These are phyloP conservation scores for Ceraclea dissimilis DNA, from an alignment of 2,888 invertebrate species.

Conservation along the genomic window DNA sequence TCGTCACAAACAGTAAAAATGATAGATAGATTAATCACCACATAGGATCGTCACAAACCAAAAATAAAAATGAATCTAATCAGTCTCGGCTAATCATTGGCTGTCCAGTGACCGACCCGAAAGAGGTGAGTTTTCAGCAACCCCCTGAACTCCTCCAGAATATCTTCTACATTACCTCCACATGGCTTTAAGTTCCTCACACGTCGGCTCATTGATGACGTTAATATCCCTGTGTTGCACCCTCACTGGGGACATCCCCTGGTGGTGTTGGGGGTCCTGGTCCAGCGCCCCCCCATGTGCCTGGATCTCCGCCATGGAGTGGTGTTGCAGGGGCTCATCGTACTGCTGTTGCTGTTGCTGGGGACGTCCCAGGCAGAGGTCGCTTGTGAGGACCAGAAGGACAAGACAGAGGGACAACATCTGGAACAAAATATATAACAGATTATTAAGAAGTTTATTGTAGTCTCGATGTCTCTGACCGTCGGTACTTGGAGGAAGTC, in stretches of 20 bases:
- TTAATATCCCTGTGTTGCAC: constrained; percentile 37
- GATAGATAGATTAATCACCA: too few species aligned
- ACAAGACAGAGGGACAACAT: constrained; percentile 12
- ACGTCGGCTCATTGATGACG: constrained; percentile 65
- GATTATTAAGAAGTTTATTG: background rate
- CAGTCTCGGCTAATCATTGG: too few species aligned
- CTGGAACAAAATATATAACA: constrained; percentile 1
- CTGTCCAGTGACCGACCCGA: too few species aligned
- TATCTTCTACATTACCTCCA: constrained; percentile 58
- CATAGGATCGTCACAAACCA: too few species aligned
- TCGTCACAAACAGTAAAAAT: too few species aligned
- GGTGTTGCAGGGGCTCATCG: constrained; percentile 37
- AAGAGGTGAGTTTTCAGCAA: too few species aligned
- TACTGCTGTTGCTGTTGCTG: constrained; percentile 28
- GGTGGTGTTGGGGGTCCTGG: constrained; percentile 34
- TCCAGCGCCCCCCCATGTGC: constrained; percentile 6
- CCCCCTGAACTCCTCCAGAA: too few species aligned
- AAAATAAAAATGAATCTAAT: too few species aligned
- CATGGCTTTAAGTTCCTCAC: constrained; percentile 83
- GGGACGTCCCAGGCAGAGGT: constrained; percentile 9
- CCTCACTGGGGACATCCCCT: constrained; percentile 38
- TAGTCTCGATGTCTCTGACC: too few species aligned
- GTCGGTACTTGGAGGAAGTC: too few species aligned
- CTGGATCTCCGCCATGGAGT: constrained; percentile 22
- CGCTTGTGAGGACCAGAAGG: constrained; percentile 2